Base-by-base conservation (phyloP, 1,140 invertebrate species). In the Cheumatopsyche charites region DNA sequence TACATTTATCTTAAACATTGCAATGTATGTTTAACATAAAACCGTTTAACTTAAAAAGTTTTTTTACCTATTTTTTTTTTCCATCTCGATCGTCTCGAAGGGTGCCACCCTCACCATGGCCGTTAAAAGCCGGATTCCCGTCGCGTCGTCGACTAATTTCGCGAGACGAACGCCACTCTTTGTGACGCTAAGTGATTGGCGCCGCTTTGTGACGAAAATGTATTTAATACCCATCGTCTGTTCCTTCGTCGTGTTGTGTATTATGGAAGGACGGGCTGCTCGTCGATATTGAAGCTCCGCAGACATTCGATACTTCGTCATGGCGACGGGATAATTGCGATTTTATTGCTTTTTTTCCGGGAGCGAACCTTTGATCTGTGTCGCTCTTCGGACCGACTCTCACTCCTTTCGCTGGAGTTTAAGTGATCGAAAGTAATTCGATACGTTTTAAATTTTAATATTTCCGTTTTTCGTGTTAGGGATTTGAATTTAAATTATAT, bases 101-200 rank as follows among this genome's bases (percentile, higher is more conserved):
- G 29, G 29, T 36, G 29, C 9, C 9, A n/a, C 47, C 47, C 4
- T 49, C 47, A 4, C 19, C n/a, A 13, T 2, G 19, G 19, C 3
- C 13, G 13, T 49, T 36, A 36, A 36, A 36, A 36, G 29, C 29
- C 29, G 23, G 52, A 1, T 23, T 23, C n/a, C 19, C 19, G 11
- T 58, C 52, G 12, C 13, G n/a, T 9, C 26, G 47, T 36, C 4
- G 41, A 47, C 63, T 66, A 66, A 66, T 66, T 66, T 47, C 63
- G 42, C 62, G 62, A 63, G 62, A 63, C 29, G 62, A 63, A 63
- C 29, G 42, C 63, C 7, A 42, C 36, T 36, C 63, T 66, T 66
- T 66, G 63, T 66, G 63, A 36, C 41, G 55, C 63, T 66, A 66
- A 66, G 63, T 66, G 63, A 66, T 66, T 66, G 63, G 63, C 43